Evolutionary conservation across 2,797 vertebrate species (phyloP).

Genomic region (Periophthalmus magnuspinnatus): DNA sequence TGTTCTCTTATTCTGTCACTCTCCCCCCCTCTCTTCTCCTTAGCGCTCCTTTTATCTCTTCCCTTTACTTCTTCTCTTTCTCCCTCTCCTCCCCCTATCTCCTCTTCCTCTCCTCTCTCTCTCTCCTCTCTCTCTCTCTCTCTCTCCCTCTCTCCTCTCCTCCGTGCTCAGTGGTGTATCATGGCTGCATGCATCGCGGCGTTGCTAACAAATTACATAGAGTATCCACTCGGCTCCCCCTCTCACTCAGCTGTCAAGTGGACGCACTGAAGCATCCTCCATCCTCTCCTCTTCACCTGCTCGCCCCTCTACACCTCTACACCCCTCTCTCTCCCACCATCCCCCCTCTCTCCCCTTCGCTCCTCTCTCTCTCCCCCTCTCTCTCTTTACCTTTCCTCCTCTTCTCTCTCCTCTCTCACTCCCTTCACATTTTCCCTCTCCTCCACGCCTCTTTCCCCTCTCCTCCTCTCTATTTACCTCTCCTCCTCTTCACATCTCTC

Average conservation of each 20-base stretch:
- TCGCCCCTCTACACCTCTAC: constrained; percentile 24
- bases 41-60: too few species aligned
- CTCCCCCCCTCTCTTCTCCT: not conserved
- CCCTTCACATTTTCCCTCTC: too few species aligned
- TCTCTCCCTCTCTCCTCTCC: constrained; percentile 16
- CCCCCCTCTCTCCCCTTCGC: constrained; percentile 17
- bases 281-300: constrained; percentile 29
- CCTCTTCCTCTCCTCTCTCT: constrained; percentile 19
- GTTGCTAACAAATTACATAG: constrained; percentile 77
- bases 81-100: constrained; percentile 8
- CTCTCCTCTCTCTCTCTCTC: constrained; percentile 10
- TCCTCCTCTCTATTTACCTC: not conserved
- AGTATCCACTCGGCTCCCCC: constrained; percentile 76
- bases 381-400: too few species aligned
- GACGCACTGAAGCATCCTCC: constrained; percentile 69
- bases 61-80: too few species aligned
- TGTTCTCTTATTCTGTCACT: not conserved
- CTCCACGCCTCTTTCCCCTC: too few species aligned
- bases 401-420: too few species aligned
- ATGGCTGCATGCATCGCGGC: constrained; percentile 76
- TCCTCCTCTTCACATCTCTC: constrained; percentile 1
- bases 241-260: constrained; percentile 80
- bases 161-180: constrained; percentile 58
- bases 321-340: constrained; percentile 27
- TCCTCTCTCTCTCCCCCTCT: constrained; percentile 3